Evolutionary conservation across 1,140 invertebrate genomes (phyloP).

Genomic region (Ostrea denselamellosa): DNA sequence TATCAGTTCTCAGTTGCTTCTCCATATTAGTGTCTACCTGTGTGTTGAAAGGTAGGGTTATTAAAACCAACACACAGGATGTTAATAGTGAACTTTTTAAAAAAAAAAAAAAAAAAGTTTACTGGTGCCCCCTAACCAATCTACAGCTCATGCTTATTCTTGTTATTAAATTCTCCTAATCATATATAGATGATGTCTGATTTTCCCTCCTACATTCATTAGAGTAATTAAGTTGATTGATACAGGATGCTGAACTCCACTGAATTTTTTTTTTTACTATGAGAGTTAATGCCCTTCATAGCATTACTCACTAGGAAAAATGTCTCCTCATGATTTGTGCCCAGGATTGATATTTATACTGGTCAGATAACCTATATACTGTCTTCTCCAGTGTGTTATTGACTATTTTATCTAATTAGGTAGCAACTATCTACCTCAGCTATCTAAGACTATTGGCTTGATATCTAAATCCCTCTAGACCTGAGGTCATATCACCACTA

Average conservation of each 20-base stretch:
- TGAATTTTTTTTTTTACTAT: background rate
- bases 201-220: background rate
- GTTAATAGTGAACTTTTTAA: background rate
- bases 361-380: slow-evolving; percentile 32
- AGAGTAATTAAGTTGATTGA: background rate
- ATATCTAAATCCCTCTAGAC: slow-evolving; percentile 28
- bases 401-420: slow-evolving; percentile 34
- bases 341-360: background rate
- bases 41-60: background rate
- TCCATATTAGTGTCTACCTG: background rate
- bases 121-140: background rate
- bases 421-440: slow-evolving; percentile 30
- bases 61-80: background rate
- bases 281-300: background rate
- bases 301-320: background rate
- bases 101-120: background rate
- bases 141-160: background rate
- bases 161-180: background rate
- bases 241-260: background rate
- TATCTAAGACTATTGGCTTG: slow-evolving; percentile 25
- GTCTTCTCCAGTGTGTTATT: slow-evolving; percentile 21
- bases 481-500: background rate
- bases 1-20: background rate
- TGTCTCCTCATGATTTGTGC: background rate
- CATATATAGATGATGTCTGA: too few relatives aligned